Percentiles rank a stretch among this genome's conserved stretches.
phyloP scores from a whole-genome alignment of 2,797 vertebrate genomes.

The Scolopax bukidnonensis region DNA sequence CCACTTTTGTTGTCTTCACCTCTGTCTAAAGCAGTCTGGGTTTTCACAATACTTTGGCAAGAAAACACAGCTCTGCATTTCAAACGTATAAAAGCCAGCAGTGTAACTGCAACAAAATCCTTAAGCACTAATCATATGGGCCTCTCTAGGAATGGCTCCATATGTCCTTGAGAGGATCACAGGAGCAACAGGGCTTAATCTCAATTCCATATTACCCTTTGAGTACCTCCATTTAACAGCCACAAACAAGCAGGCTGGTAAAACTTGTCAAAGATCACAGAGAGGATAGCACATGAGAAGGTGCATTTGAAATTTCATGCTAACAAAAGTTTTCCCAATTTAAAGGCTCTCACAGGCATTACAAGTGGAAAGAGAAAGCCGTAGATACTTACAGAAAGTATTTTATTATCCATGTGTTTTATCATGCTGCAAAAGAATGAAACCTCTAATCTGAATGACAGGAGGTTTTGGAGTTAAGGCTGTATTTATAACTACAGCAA shows the following conservation, averaged over 20 bases:
- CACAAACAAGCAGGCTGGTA: not conserved
- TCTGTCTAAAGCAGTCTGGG: conserved; percentile 60
- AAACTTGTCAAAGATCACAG: not conserved
- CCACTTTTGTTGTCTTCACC: conserved; percentile 69
- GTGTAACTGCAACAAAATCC: conserved; percentile 53
- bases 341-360: not conserved
- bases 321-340: not conserved
- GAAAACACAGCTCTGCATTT: conserved; percentile 26
- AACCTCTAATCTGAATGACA: not conserved
- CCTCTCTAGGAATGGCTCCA: conserved; percentile 47
- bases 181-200: not conserved
- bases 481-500: not conserved
- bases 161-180: conserved; percentile 36
- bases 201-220: not conserved
- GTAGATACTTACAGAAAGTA: not conserved
- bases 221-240: not conserved
- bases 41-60: conserved; percentile 64
- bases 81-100: conserved; percentile 39
- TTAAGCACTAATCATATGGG: not conserved
- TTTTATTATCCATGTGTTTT: not conserved
- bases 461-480: not conserved
- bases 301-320: not conserved
- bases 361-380: not conserved
- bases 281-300: not conserved
- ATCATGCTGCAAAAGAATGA: not conserved